A percentile compares a stretch with the other conserved stretches of the same genome.
phyloP scores from a whole-genome alignment of 2,113 vertebrate genomes.

The Cyphomyrus plagiostoma region DNA sequence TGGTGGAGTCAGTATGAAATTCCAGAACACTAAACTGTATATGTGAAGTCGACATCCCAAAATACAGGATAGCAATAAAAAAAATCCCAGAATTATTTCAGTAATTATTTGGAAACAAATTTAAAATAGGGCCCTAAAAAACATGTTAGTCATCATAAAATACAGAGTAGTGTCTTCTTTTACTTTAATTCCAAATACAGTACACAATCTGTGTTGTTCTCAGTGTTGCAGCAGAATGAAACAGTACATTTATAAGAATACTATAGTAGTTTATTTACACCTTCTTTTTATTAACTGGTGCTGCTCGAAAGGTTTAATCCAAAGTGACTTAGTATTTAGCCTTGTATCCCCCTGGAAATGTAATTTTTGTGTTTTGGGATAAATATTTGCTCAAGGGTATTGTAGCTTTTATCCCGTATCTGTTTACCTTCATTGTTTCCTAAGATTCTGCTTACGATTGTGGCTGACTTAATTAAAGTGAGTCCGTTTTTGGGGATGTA shows the following conservation, averaged over 20 bases:
- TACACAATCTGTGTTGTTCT: neutral
- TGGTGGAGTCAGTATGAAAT: conserved; percentile 17
- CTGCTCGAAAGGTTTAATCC: neutral
- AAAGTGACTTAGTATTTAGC: neutral
- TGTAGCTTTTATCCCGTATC: neutral
- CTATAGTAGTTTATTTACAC: neutral
- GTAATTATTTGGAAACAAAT: conserved; percentile 48
- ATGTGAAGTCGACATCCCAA: conserved; percentile 58
- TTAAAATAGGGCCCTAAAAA: neutral
- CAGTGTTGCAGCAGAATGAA: neutral
- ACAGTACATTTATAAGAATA: neutral
- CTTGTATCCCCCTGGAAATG: neutral
- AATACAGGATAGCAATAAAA: conserved; percentile 44
- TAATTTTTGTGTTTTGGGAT: neutral
- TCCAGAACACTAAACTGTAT: conserved; percentile 32
- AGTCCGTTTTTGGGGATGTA: neutral
- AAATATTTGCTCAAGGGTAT: neutral
- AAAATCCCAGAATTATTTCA: conserved; percentile 58
- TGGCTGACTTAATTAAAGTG: neutral
- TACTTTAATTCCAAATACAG: neutral
- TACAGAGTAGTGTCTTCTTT: neutral
- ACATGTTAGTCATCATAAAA: neutral
- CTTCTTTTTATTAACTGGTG: neutral
- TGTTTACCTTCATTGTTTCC: neutral
- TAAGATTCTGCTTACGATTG: neutral